Evolutionary conservation across 2,888 invertebrate species (phyloP), one percentile per base, ranked within the genome.

Genomic region (Hesperia comma): DNA sequence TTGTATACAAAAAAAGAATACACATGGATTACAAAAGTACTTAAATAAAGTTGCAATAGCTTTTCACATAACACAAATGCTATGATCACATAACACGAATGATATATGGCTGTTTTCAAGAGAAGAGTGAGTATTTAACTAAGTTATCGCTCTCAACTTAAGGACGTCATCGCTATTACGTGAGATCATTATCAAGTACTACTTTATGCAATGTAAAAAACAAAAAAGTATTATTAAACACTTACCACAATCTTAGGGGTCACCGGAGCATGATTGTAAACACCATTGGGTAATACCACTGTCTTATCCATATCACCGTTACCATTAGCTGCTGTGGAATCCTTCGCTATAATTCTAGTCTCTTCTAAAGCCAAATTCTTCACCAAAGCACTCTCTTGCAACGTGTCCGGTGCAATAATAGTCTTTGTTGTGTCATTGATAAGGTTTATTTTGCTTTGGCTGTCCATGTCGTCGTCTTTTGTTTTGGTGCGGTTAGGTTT

Each of bases 171-270:
- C n/a, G n/a, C n/a, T n/a, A n/a, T n/a, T n/a, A n/a, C n/a, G n/a
- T n/a, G n/a, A n/a, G n/a, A n/a, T n/a, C n/a, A n/a, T n/a, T n/a
- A n/a, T n/a, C n/a, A n/a, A n/a, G n/a, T n/a, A n/a, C n/a, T n/a
- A n/a, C n/a, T n/a, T n/a, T n/a, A n/a, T 19, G 19, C 8, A 19
- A 10, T 4, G 19, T n/a, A n/a, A n/a, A n/a, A 49, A 10, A 49
- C 15, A 14, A 53, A 4, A 14, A 41, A 57, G 40, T 2, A 6
- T 14, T n/a, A 6, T 21, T 14, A 5, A 19, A 41, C 14, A 62
- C 88, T 86, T 67, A 89, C 89, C 69, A 82, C 72, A 72, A 72
- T 78, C 55, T 79, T 79, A 6, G 85, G 83, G 0, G 84, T 81
- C 0, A 78, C 72, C 0, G 85, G 84, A 0, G 75, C 81, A 69